Evolutionary conservation across 2,888 invertebrate genomes (phyloP), one percentile per base, ranked within the genome.

Genomic region (Ceratothoa steindachneri): DNA sequence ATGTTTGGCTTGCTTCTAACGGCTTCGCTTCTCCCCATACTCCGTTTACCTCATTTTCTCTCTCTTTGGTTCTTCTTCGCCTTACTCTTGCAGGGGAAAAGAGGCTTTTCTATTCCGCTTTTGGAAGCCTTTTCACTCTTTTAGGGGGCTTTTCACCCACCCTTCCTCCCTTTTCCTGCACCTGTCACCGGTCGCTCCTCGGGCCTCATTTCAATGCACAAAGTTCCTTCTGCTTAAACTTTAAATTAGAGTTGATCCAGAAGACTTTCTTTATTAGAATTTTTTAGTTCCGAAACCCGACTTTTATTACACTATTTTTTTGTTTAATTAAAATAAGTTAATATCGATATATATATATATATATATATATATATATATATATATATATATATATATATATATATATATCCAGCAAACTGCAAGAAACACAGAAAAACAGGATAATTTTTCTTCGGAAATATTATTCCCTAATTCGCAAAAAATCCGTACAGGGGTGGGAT

Each of bases 261-360:
- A 60, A 24, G 60, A 60, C 60, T 60, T 60, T 55, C 60, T 60
- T 60, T 60, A 60, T 60, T 60, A 60, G 60, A 7, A 60, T 60
- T 60, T 60, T 60, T 60, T 60, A 60, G 22, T 60, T 55, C 60
- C 22, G 24, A 60, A 60, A 60, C 60, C 60, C 22, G 22, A 55
- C 55, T 60, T 60, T 60, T 60, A 60, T 60, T 60, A 60, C 60
- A 60, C 60, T 60, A 24, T 60, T 60, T 60, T 60, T 51, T 1
- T 1, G 2, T 24, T 60, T 60, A 60, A 60, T 60, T 55, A 60
- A 60, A 60, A 60, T 60, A 60, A 60, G 60, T 60, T 55, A 60
- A 60, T 60, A 60, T 60, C 24, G 60, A 67, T 67, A 67, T 67
- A 67, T 67, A 67, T 67, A 67, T 67, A 67, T 67, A 67, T 67